Base-by-base conservation (phyloP, 2,888 invertebrate species). In the Yponomeuta cagnagella region DNA sequence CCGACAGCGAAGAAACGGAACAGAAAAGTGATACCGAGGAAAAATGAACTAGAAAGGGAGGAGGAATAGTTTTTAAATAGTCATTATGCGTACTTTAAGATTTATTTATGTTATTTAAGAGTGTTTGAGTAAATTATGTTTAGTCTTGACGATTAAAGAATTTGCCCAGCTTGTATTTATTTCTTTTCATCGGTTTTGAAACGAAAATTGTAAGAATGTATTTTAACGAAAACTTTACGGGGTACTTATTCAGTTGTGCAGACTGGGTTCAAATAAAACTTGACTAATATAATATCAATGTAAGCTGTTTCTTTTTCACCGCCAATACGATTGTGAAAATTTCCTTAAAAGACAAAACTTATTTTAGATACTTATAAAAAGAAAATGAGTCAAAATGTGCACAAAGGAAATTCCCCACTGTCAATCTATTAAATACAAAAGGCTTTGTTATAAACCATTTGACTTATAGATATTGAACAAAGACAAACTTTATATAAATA, bases 1-100 rank as follows among this genome's bases (percentile, higher is more conserved):
- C 65, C 30, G 31, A 31, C 10, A 31, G 31, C 30, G 65, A 33
- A 12, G 30, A 30, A 65, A 65, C 65, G n/a, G 31, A 30, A 65
- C 10, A 33, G 31, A 65, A 30, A 65, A 1, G 30, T 31, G 77
- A 79, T 4, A 58, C 52, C 5, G 52, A 58, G 4, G 52, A 58
- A 12, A 58, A 58, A 15, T 43, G 52, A 58, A 15, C 52, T 58
- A 43, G 8, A 43, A 43, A 8, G 1, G 8, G 43, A 43, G 52
- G 12, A 58, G 12, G 52, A 15, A 12, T 58, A 58, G 52, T 15
- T 15, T 23, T 15, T 15, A 58, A 15, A 58, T 58, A 12, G 52
- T 15, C 12, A 15, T 58, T 15, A 5, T 58, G 12, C 15, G 15
- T 15, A 58, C 15, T 58, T 15, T 12, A 58, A 3, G 12, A 58